Conservation (phyloP, 35 echinoderm and acorn worm species). For the Acanthaster planci region DNA sequence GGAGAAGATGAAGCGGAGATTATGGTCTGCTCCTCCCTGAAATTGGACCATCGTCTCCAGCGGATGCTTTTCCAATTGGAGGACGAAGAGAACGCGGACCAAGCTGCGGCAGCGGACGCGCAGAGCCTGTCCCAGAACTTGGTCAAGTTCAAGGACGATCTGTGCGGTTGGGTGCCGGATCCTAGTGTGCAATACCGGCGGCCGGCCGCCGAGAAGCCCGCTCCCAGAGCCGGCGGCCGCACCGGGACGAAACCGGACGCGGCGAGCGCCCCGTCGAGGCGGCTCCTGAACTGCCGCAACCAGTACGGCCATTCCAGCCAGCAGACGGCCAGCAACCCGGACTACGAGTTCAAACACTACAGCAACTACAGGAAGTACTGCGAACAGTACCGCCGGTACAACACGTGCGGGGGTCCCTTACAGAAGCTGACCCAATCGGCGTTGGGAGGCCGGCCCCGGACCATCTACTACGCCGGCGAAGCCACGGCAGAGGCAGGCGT, state of each 20-base stretch:
- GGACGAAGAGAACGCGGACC: conserved; percentile 26
- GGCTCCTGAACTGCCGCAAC: neutral
- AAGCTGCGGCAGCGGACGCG: conserved; percentile 27
- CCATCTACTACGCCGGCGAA: conserved; percentile 62
- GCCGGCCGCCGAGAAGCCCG: neutral
- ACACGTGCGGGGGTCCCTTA: conserved; percentile 85
- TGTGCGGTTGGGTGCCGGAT: conserved; percentile 67
- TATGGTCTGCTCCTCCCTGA: conserved; percentile 38
- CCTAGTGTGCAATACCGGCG: conserved; percentile 59
- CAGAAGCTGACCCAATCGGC: conserved; percentile 58
- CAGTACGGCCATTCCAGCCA: conserved; percentile 4
- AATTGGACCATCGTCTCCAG: conserved; percentile 36
- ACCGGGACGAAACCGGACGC: neutral
- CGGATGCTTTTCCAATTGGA: conserved; percentile 42
- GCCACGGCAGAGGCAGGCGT: conserved; percentile 21
- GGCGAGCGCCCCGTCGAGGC: neutral
- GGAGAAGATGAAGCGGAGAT: neutral
- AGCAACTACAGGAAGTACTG: conserved; percentile 77
- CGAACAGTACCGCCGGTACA: conserved; percentile 84
- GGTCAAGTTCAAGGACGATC: conserved; percentile 51
- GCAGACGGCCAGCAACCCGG: neutral
- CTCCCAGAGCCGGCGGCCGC: neutral
- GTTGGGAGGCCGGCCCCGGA: conserved; percentile 41
- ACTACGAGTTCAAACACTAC: conserved; percentile 85
- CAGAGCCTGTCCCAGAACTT: conserved; percentile 42